A percentile compares a stretch with the other conserved stretches of the same genome.
These are phyloP conservation scores for Autographa pulchrina DNA, from an alignment of 2,888 invertebrate species.

Conservation along the genomic window DNA sequence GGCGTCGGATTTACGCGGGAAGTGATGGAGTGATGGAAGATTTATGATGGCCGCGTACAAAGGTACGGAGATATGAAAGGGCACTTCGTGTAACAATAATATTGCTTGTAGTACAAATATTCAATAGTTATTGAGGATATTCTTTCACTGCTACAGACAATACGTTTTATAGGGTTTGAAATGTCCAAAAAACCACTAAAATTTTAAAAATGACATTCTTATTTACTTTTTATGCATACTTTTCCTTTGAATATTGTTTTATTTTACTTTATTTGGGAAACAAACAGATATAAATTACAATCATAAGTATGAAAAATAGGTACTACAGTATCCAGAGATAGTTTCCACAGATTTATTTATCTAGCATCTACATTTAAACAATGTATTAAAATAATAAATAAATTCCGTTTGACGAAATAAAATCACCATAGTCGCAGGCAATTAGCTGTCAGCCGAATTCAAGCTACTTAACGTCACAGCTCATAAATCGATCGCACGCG, in stretches of 20 bases:
- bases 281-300: too few species aligned
- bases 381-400: too few species aligned
- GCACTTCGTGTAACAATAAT: background rate
- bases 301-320: too few species aligned
- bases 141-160: background rate
- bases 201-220: too few species aligned
- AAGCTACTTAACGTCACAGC: conserved; percentile 4
- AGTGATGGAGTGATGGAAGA: conserved; percentile 38
- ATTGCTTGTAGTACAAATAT: background rate
- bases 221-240: too few species aligned
- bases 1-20: conserved; percentile 13
- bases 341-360: too few species aligned
- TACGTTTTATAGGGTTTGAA: too few species aligned
- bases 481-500: background rate
- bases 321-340: too few species aligned
- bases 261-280: too few species aligned
- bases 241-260: too few species aligned
- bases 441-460: background rate
- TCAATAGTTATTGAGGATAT: background rate
- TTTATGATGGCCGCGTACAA: conserved; percentile 22
- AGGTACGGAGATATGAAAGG: conserved; percentile 2
- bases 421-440: background rate
- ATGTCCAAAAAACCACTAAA: too few species aligned
- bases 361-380: too few species aligned
- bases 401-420: background rate